Evolutionary conservation across 2,113 vertebrate species (phyloP), one percentile per base, ranked within the genome.

Genomic region (Dinomys branickii): DNA sequence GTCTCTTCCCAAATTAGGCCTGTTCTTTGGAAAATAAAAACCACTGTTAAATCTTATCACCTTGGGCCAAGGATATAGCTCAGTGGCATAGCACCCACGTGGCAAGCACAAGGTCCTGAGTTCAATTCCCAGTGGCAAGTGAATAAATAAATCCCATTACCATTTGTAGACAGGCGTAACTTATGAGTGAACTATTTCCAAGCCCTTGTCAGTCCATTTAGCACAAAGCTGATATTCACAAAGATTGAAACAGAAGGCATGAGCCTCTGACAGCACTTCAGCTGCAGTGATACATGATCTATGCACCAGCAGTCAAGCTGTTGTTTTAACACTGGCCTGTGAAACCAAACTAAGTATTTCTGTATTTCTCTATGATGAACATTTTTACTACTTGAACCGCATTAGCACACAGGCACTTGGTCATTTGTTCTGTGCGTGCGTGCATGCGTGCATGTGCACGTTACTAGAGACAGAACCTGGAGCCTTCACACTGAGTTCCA

Each of bases 171-270:
- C 24, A 83, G 84, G 24, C 44, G 61, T 19, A 71, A 69, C 61
- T 85, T 78, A 83, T 41, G 28, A 58, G 17, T 67, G 75, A 91
- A 75, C n/a, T 75, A 88, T 41, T 91, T 88, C 59, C 41, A 85
- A 61, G 41, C 12, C 12, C 77, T 67, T 11, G 24, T 33, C 41
- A 19, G 22, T 78, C n/a, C 38, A 50, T 77, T 89, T 86, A 56
- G 14, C 77, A 82, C 71, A 92, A 89, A 95, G 89, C 52, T 71
- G 75, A 84, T 28, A 83, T 30, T 24, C 92, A 90, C 61, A 94
- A 92, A 92, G 92, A 69, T 47, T 75, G 20, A 82, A 54, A 75
- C 0, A 41, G 44, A 30, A 91, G 44, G 22, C 75, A 33, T 1
- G 1, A 67, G 61, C 9, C 35, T 61, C 63, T 47, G 26, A 71